Percentiles rank a stretch among this genome's conserved stretches.
Conservation (phyloP, 2,888 invertebrate genomes). For the Scaptomyza caliginosa region DNA sequence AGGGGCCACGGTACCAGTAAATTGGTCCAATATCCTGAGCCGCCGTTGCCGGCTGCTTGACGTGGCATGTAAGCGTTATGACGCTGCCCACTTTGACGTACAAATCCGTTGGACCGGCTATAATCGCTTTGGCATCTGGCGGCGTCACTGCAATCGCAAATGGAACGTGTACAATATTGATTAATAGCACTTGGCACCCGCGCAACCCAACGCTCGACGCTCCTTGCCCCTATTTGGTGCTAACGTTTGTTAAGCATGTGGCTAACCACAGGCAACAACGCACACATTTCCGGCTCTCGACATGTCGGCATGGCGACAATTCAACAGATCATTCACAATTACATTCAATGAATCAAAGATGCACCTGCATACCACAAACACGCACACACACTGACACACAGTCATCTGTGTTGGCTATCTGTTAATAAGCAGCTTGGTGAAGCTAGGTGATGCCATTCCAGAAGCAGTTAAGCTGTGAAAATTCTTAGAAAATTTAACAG, state of each 20-base stretch:
- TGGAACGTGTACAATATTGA: constrained; percentile 63
- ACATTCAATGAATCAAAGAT: constrained; percentile 43
- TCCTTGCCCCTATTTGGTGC: neutral
- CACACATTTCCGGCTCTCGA: constrained; percentile 14
- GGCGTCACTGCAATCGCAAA: constrained; percentile 77
- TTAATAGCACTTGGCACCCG: constrained; percentile 60
- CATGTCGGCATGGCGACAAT: constrained; percentile 21
- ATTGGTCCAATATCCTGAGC: constrained; percentile 89
- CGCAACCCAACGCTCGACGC: constrained; percentile 8
- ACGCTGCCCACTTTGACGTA: constrained; percentile 91
- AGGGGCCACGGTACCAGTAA: constrained; percentile 88
- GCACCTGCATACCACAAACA: constrained; percentile 20
- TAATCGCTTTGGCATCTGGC: constrained; percentile 88
- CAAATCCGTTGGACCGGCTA: constrained; percentile 88
- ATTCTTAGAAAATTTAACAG: constrained; percentile 15
- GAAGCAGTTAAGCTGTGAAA: neutral
- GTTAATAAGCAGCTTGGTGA: constrained; percentile 36
- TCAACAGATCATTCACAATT: constrained; percentile 37
- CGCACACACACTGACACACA: neutral
- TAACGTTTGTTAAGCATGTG: constrained; percentile 34
- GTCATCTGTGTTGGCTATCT: constrained; percentile 2
- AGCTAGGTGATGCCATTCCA: constrained; percentile 30
- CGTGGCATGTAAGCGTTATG: constrained; percentile 89
- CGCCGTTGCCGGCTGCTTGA: constrained; percentile 86
- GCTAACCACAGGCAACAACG: constrained; percentile 15